Evolutionary conservation across 2,113 vertebrate genomes (phyloP).

Genomic region (Brachyistius frenatus): DNA sequence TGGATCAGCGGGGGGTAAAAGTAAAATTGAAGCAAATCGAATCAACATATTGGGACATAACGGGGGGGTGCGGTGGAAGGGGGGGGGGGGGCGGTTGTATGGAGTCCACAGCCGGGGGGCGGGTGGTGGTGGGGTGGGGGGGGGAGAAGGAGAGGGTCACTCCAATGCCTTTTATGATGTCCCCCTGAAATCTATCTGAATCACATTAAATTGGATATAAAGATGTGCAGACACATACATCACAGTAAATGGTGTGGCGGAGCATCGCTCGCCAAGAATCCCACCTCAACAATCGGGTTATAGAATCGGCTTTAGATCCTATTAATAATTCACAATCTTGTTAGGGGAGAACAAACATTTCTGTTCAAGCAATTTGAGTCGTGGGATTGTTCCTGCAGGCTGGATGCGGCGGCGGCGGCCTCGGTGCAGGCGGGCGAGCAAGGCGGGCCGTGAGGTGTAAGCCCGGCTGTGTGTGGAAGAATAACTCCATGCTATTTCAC

Average conservation of each 20-base stretch:
- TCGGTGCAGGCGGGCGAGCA: slow-evolving; percentile 40
- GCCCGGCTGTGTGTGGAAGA: slow-evolving; percentile 74
- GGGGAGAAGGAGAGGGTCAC: slow-evolving; percentile 73
- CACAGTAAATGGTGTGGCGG: slow-evolving; percentile 83
- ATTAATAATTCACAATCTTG: slow-evolving; percentile 90
- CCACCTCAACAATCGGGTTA: slow-evolving; percentile 87
- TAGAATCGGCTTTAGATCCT: slow-evolving; percentile 82
- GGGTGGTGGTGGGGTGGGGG: no score
- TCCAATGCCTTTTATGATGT: slow-evolving; percentile 85
- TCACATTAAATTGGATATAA: slow-evolving; percentile 86
- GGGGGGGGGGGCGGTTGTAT: slow-evolving; percentile 25
- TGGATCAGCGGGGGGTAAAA: slow-evolving; percentile 79
- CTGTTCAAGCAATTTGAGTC: slow-evolving; percentile 85
- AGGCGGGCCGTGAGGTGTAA: slow-evolving; percentile 61
- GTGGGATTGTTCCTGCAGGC: slow-evolving; percentile 79
- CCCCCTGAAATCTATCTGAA: slow-evolving; percentile 87
- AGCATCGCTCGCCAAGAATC: slow-evolving; percentile 82
- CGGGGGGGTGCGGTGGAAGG: background rate
- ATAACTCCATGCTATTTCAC: slow-evolving; percentile 84
- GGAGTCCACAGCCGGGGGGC: slow-evolving; percentile 58
- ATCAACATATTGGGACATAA: slow-evolving; percentile 76
- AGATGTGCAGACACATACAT: slow-evolving; percentile 89
- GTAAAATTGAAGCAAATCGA: slow-evolving; percentile 79
- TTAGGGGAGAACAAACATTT: slow-evolving; percentile 89
- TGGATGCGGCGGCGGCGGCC: slow-evolving; percentile 39